Percentiles rank a stretch among this genome's conserved stretches.
These are phyloP conservation scores for Ceratosolen solmsi DNA, from an alignment of 1,140 invertebrate genomes.

Conservation along the genomic window DNA sequence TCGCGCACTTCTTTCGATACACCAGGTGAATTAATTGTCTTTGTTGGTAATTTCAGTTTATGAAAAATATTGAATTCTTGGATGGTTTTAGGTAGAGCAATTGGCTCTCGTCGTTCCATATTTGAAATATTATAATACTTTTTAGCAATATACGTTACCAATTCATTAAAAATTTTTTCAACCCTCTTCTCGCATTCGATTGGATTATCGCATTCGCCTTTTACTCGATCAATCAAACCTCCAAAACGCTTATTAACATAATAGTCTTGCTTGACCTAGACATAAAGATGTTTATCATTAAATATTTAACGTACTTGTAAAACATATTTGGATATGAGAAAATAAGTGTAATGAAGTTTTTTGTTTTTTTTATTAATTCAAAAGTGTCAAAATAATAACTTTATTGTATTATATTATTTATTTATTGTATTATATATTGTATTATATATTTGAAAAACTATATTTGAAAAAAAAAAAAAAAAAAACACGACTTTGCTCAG, in stretches of 20 bases:
- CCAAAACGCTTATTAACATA: slow-evolving; percentile 69
- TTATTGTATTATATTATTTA: slow-evolving; percentile 8
- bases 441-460: too few species aligned
- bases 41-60: slow-evolving; percentile 62
- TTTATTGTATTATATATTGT: too few species aligned
- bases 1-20: slow-evolving; percentile 63
- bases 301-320: too few species aligned
- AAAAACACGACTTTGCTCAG: too few species aligned
- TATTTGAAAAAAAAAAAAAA: too few species aligned
- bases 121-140: slow-evolving; percentile 69
- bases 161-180: slow-evolving; percentile 64
- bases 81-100: slow-evolving; percentile 65
- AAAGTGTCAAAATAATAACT: not conserved
- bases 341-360: not conserved
- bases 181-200: slow-evolving; percentile 61
- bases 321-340: too few species aligned
- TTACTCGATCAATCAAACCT: slow-evolving; percentile 60
- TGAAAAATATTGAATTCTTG: slow-evolving; percentile 72
- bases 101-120: slow-evolving; percentile 61
- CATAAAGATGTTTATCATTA: too few species aligned
- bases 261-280: slow-evolving; percentile 74
- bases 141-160: slow-evolving; percentile 67
- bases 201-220: slow-evolving; percentile 58
- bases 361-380: not conserved
- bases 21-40: slow-evolving; percentile 53